Conservation (phyloP, 2,888 invertebrate genomes). For the Mycalesis mineus region DNA sequence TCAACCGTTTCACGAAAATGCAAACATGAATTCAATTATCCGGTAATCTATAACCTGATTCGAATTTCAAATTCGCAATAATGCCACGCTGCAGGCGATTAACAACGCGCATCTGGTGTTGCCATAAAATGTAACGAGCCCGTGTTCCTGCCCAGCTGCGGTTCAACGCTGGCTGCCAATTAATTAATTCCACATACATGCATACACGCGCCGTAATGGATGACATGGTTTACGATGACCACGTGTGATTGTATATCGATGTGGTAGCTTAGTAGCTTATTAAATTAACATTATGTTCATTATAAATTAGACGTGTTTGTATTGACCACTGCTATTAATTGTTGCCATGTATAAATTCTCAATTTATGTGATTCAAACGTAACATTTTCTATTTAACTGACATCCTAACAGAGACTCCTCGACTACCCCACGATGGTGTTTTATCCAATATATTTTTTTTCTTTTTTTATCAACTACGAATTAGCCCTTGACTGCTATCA, state of each 20-base stretch:
- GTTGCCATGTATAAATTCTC: no score
- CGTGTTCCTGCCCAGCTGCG: slow-evolving; percentile 58
- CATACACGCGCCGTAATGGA: slow-evolving; percentile 64
- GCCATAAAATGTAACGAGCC: slow-evolving; percentile 68
- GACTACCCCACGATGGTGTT: no score
- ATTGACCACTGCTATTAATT: no score
- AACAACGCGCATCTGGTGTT: slow-evolving; percentile 58
- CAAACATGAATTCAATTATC: slow-evolving; percentile 24
- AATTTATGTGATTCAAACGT: no score
- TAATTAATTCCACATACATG: slow-evolving; percentile 67
- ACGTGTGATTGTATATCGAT: slow-evolving; percentile 40
- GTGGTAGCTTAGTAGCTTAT: neutral
- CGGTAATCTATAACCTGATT: slow-evolving; percentile 30
- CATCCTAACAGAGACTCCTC: no score
- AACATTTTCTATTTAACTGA: no score
- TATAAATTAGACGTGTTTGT: slow-evolving; percentile 1
- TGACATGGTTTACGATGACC: slow-evolving; percentile 61
- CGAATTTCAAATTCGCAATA: slow-evolving; percentile 41
- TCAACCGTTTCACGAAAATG: slow-evolving; percentile 1
- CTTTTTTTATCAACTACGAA: no score
- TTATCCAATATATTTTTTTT: no score
- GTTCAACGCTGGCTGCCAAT: slow-evolving; percentile 62
- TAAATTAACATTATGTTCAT: neutral
- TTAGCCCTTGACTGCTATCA: no score
- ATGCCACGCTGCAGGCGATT: slow-evolving; percentile 47